A percentile compares a stretch with the other conserved stretches of the same genome.
These are phyloP conservation scores for Rutilus rutilus DNA, from an alignment of 2,113 vertebrate genomes.

Conservation along the genomic window DNA sequence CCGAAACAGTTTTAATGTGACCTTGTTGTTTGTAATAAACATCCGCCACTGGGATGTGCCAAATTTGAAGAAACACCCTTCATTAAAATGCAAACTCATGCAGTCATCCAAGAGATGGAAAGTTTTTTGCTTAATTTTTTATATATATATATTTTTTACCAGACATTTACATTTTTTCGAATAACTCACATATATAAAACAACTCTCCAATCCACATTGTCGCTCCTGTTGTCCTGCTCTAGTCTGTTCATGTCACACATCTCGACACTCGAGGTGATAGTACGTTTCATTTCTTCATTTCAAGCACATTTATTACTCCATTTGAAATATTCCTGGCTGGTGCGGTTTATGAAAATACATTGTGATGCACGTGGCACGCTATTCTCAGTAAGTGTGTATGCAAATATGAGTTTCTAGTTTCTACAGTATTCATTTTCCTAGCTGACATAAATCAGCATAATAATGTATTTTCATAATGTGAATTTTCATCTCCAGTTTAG, in stretches of 20 bases:
- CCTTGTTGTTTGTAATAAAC: conserved; percentile 11
- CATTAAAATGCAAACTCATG: background rate
- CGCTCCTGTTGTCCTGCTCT: too few species aligned
- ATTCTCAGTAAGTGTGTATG: background rate
- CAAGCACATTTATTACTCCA: background rate
- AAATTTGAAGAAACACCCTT: background rate
- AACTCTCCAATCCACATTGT: background rate
- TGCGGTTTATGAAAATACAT: background rate
- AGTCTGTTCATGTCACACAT: background rate
- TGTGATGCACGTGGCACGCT: background rate
- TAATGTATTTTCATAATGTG: conserved; percentile 28
- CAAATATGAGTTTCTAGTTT: conserved; percentile 23
- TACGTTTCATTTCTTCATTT: background rate
- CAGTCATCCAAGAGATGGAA: background rate
- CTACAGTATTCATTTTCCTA: conserved; percentile 32
- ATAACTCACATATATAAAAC: background rate
- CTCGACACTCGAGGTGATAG: background rate
- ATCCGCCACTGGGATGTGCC: background rate
- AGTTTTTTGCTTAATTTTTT: background rate
- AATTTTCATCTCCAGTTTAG: conserved; percentile 39
- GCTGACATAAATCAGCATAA: conserved; percentile 26
- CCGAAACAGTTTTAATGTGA: background rate
- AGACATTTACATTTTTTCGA: background rate
- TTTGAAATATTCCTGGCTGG: conserved; percentile 7
- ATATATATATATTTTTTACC: too few species aligned